Base-by-base conservation (phyloP, 2,113 vertebrate genomes). In the Nipponia nippon region DNA sequence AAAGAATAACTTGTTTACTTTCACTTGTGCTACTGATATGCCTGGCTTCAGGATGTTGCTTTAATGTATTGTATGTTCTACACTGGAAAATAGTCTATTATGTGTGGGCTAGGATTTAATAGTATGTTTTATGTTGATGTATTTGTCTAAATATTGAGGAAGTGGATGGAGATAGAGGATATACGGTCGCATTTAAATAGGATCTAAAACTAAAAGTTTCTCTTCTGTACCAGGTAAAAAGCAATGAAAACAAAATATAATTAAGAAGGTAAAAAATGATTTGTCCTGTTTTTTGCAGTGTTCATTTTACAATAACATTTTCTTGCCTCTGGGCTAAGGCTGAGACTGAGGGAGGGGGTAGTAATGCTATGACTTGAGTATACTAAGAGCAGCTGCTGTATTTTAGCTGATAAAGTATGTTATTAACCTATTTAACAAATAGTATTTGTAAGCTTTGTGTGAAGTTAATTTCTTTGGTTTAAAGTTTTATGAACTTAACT, bases 41-140 rank as follows among this genome's bases (percentile, higher is more conserved):
- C 87, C 81, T 97, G 93, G 96, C 94, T 96, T 89, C 76, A 95
- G 84, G 92, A 95, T 97, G 66, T 93, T 96, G 78, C 85, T 91
- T 86, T 93, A 83, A 78, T 96, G 69, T 87, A 72, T 65, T 91
- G 22, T 96, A 63, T 93, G 34, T 77, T 94, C 58, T 95, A 52
- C 36, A 46, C n/a, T 86, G 84, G 78, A 78, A 94, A 93, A 80
- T n/a, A 95, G 66, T 66, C 29, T 91, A 4, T 75, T 89, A 73
- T 73, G 42, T 85, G 76, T 94, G 78, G 62, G 34, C 11, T 90
- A 96, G 78, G 38, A 94, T 92, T 93, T 90, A 88, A 91, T 55
- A 91, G 62, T 66, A 67, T 95, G 53, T 91, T 91, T 93, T n/a
- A 81, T 85, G 75, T 53, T 72, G 80, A 69, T 93, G 26, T 83